Base-by-base conservation (phyloP, 1,140 invertebrate genomes). In the Papilio polytes region DNA sequence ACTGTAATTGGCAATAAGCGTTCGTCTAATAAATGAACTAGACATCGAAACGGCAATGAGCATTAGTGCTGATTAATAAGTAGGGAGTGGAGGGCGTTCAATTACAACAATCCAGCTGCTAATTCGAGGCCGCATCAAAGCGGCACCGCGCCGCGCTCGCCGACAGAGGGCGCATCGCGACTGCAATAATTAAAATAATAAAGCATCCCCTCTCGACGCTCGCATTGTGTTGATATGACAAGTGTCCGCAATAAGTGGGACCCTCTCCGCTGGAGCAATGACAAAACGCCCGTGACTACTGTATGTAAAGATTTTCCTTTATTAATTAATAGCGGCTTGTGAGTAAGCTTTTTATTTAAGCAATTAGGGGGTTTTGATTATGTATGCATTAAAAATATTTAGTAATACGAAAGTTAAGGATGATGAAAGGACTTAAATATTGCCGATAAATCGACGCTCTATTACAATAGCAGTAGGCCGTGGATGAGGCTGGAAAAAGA, bases 181-280 rank as follows among this genome's bases (percentile, higher is more conserved):
- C 87, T 91, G 91, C 90, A 92, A 94, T 94, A 93, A 93, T 93
- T 94, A 94, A 94, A 94, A 94, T 94, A 94, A 94, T 94, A 94
- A 93, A 94, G 93, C 91, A 90, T 90, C 88, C 85, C 80, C 85
- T 74, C 77, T 83, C 79, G 63, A 12, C 84, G 80, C 85, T 80
- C 85, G 88, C 91, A 89, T 90, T 91, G 88, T 91, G 88, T 84
- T 86, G 88, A 92, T 93, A 92, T 94, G 91, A 94, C 92, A 93
- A 93, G 93, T 94, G 91, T 88, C 88, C 87, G 89, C 89, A 94
- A 94, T 94, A 93, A 93, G 82, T 86, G 88, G 86, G 86, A 85
- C 89, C 72, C 90, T 87, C 82, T 81, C 77, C 81, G 80, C 70
- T 81, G 81, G 53, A 79, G 74, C 36, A 15, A 51, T 76, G 74